phyloP scores from a whole-genome alignment of 2,113 vertebrate genomes.

The Thunnus maccoyii region DNA sequence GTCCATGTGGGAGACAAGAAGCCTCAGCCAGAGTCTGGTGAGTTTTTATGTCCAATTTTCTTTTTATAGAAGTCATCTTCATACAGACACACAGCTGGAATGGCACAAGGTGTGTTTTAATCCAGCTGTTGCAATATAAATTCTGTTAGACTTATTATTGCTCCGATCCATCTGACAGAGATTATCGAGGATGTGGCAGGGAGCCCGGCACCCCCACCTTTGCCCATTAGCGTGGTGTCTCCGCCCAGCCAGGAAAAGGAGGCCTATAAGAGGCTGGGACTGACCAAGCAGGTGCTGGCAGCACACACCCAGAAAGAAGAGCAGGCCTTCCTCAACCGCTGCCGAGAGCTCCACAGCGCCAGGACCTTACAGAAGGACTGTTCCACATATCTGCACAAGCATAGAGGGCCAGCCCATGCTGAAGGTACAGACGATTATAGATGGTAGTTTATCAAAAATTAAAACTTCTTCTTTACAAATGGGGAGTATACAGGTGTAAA shows the following conservation, averaged over 20 bases:
- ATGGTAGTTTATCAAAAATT: too few relatives aligned
- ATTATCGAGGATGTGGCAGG: slow-evolving; percentile 89
- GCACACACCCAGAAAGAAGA: slow-evolving; percentile 96
- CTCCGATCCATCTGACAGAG: slow-evolving; percentile 80
- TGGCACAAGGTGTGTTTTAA: background rate
- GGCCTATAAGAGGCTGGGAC: slow-evolving; percentile 89
- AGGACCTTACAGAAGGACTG: slow-evolving; percentile 87
- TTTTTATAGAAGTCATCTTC: too few relatives aligned
- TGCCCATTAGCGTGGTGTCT: slow-evolving; percentile 72
- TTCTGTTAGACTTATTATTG: slow-evolving; percentile 5
- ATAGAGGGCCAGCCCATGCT: slow-evolving; percentile 74
- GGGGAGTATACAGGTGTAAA: too few relatives aligned
- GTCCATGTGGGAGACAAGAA: slow-evolving; percentile 98
- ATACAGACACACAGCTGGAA: background rate
- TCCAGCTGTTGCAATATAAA: background rate
- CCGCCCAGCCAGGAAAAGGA: slow-evolving; percentile 88
- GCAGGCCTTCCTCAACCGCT: slow-evolving; percentile 92
- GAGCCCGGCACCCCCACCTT: slow-evolving; percentile 71
- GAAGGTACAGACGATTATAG: slow-evolving; percentile 67
- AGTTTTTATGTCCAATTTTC: background rate
- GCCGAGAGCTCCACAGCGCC: slow-evolving; percentile 86
- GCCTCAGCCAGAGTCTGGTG: slow-evolving; percentile 91
- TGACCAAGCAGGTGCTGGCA: slow-evolving; percentile 96
- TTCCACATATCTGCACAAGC: slow-evolving; percentile 86
- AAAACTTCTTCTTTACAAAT: too few relatives aligned